Percentiles rank a stretch among this genome's conserved stretches.
phyloP scores from a whole-genome alignment of 2,888 invertebrate genomes.

The Drosophila kuntzei region DNA sequence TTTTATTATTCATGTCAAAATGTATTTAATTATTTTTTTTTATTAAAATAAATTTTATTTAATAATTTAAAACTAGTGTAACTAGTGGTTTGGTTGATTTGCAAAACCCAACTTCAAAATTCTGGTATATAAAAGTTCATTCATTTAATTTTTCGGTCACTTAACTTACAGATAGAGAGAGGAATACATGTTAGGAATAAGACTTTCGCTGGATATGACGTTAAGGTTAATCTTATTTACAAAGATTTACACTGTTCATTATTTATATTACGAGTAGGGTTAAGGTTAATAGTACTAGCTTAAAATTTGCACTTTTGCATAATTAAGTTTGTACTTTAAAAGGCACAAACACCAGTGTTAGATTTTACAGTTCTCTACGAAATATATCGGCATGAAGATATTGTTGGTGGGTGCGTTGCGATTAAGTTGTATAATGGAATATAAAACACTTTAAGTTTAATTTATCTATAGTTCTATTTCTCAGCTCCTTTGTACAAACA shows the following conservation, averaged over 20 bases:
- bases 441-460: background rate
- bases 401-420: slow-evolving; percentile 14
- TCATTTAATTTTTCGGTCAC: too few relatives aligned
- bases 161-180: background rate
- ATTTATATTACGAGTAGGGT: background rate
- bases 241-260: background rate
- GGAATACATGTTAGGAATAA: background rate
- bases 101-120: too few relatives aligned
- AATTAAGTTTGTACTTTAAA: slow-evolving; percentile 3
- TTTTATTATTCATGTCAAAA: too few relatives aligned
- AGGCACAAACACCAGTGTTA: background rate
- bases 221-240: background rate
- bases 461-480: slow-evolving; percentile 1
- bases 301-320: background rate
- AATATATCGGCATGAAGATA: slow-evolving; percentile 16
- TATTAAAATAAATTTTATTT: too few relatives aligned
- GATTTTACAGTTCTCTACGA: background rate
- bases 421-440: background rate
- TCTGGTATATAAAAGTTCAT: too few relatives aligned
- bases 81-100: too few relatives aligned
- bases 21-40: too few relatives aligned
- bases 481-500: background rate
- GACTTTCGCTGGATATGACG: background rate
- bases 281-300: background rate
- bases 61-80: too few relatives aligned